Percentiles rank a stretch among this genome's conserved stretches.
Evolutionary conservation across 2,113 vertebrate species (phyloP).

Genomic region (Pycnonotus jocosus): DNA sequence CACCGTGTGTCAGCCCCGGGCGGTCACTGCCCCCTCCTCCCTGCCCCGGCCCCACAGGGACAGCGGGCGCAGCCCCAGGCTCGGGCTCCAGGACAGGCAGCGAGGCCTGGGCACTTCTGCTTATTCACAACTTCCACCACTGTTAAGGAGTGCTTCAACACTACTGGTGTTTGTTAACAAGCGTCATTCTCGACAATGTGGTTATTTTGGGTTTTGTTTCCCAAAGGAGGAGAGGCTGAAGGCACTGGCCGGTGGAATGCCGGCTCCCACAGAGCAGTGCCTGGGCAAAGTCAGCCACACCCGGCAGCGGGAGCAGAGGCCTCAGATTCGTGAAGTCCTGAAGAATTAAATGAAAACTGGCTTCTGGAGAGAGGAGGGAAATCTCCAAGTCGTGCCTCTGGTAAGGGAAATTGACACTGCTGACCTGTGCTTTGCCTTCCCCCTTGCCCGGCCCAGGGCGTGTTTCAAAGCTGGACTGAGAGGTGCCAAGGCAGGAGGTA

Average conservation of each 20-base stretch:
- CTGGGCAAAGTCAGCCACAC: neutral
- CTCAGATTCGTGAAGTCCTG: neutral
- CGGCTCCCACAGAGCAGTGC: neutral
- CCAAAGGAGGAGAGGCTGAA: fast-evolving
- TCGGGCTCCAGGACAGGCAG: neutral
- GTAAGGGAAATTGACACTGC: fast-evolving
- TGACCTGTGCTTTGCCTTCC: neutral
- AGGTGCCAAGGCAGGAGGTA: neutral
- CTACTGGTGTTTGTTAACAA: fast-evolving
- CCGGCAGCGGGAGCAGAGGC: neutral
- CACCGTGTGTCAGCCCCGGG: fast-evolving
- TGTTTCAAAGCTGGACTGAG: fast-evolving
- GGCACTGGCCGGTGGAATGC: fast-evolving
- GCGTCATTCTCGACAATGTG: fast-evolving
- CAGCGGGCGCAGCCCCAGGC: fast-evolving
- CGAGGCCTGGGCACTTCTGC: fast-evolving
- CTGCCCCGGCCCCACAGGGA: fast-evolving
- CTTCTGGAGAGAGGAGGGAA: neutral
- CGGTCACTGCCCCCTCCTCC: fast-evolving
- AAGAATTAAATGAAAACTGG: neutral
- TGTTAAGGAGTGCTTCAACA: neutral
- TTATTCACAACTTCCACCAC: fast-evolving
- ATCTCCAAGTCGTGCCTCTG: fast-evolving
- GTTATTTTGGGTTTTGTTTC: neutral
- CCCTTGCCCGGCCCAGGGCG: fast-evolving